phyloP scores from a whole-genome alignment of 2,888 invertebrate species.

The Antheraea assamensis region DNA sequence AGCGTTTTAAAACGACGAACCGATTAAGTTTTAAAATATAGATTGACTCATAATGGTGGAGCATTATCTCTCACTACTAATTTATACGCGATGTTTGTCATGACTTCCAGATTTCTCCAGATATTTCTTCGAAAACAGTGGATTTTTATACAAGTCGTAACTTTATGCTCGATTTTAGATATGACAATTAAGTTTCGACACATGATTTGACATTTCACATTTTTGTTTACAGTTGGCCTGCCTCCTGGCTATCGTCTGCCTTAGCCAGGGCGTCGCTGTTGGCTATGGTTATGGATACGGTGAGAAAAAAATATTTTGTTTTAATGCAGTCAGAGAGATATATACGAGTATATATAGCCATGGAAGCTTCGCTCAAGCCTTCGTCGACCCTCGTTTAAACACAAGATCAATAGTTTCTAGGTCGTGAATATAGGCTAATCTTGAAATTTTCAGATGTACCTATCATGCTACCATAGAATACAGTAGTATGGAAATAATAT shows the following conservation, averaged over 20 bases:
- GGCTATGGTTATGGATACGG: conserved; percentile 31
- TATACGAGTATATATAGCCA: neutral
- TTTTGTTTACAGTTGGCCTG: conserved; percentile 55
- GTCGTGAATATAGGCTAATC: neutral
- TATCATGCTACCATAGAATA: too few relatives aligned
- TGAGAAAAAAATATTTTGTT: neutral
- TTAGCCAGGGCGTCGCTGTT: conserved; percentile 38
- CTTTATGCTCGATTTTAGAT: neutral
- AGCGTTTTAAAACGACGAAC: too few relatives aligned
- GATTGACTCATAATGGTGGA: too few relatives aligned
- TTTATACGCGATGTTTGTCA: too few relatives aligned
- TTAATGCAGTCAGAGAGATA: neutral
- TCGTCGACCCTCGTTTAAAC: neutral
- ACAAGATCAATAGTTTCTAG: neutral
- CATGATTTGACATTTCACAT: conserved; percentile 10
- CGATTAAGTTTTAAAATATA: too few relatives aligned
- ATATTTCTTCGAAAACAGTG: too few relatives aligned
- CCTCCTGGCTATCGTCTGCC: conserved; percentile 56
- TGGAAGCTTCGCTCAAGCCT: neutral
- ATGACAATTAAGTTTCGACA: neutral
- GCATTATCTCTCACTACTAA: too few relatives aligned
- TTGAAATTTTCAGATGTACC: too few relatives aligned
- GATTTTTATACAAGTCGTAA: neutral
- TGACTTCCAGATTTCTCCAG: too few relatives aligned
- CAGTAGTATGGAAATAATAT: too few relatives aligned